A percentile compares a stretch with the other conserved stretches of the same genome.
phyloP scores from a whole-genome alignment of 2,888 invertebrate genomes.

The Morpho helenor region DNA sequence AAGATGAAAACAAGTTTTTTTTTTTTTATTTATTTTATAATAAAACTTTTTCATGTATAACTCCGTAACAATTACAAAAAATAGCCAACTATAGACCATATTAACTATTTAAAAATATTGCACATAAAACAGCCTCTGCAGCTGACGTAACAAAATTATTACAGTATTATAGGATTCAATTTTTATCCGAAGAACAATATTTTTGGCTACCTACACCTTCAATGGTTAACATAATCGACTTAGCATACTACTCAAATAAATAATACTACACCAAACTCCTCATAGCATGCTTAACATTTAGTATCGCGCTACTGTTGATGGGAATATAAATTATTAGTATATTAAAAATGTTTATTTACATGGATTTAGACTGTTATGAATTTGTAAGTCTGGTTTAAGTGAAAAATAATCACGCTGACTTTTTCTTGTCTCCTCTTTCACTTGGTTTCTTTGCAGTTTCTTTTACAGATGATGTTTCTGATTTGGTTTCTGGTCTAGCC shows the following conservation, averaged over 20 bases:
- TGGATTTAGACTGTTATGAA: background rate
- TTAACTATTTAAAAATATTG: conserved; percentile 45
- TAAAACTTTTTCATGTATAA: conserved; percentile 5
- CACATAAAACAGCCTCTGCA: conserved; percentile 45
- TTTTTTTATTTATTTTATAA: conserved; percentile 9
- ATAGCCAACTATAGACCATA: background rate
- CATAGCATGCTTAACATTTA: background rate
- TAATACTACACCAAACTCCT: conserved; percentile 1
- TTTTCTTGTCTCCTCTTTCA: conserved; percentile 21
- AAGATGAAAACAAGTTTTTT: conserved; percentile 4
- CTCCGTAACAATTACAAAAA: conserved; percentile 1
- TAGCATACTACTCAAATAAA: conserved; percentile 2
- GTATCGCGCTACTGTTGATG: background rate
- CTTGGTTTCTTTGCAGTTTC: conserved; percentile 18
- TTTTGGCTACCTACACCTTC: too few relatives aligned
- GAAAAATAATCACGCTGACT: conserved; percentile 18
- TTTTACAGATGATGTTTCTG: conserved; percentile 17
- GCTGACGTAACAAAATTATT: conserved; percentile 19
- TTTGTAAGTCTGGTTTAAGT: background rate
- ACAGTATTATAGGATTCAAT: conserved; percentile 8
- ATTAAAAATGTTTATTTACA: background rate
- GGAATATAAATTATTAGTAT: background rate
- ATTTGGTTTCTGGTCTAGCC: conserved; percentile 47
- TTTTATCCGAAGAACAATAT: too few relatives aligned
- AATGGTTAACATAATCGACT: too few relatives aligned